Percentiles rank a stretch among this genome's conserved stretches.
Conservation (phyloP, 2,113 vertebrate genomes). For the Castor canadensis region DNA sequence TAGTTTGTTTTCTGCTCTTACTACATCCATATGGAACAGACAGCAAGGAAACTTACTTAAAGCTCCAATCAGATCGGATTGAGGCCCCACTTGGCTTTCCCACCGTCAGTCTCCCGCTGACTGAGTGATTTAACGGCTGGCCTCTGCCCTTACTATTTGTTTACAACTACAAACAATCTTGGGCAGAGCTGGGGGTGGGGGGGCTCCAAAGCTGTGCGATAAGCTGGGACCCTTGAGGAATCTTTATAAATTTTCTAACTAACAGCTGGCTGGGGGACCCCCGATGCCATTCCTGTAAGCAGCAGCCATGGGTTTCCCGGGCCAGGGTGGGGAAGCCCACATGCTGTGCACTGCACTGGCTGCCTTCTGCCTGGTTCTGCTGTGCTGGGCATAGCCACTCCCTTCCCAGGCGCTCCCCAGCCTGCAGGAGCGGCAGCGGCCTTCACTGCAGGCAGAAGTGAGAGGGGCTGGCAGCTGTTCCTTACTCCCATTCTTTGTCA, state of each 20-base stretch:
- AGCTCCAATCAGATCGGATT: no score
- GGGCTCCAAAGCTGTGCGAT: not conserved
- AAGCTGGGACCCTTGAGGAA: not conserved
- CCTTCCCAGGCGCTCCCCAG: not conserved
- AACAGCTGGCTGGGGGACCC: not conserved
- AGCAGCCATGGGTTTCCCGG: not conserved
- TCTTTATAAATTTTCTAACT: not conserved
- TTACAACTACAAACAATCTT: constrained; percentile 52
- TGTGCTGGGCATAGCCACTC: not conserved
- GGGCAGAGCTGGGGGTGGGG: not conserved
- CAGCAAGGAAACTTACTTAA: not conserved
- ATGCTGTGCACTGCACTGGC: not conserved
- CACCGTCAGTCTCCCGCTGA: not conserved
- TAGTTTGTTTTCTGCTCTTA: not conserved
- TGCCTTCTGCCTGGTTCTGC: not conserved
- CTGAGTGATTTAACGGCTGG: constrained; percentile 39
- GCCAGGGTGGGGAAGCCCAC: not conserved
- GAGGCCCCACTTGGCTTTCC: not conserved
- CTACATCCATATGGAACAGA: not conserved
- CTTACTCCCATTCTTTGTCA: constrained; percentile 68
- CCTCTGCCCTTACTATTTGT: constrained; percentile 56
- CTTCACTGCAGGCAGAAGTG: constrained; percentile 59
- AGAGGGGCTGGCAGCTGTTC: constrained; percentile 73
- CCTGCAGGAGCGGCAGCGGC: not conserved
- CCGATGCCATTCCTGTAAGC: not conserved